Evolutionary conservation across 2,797 vertebrate species (phyloP), one percentile per base, ranked within the genome.

Genomic region (Gallinago nigripennis): DNA sequence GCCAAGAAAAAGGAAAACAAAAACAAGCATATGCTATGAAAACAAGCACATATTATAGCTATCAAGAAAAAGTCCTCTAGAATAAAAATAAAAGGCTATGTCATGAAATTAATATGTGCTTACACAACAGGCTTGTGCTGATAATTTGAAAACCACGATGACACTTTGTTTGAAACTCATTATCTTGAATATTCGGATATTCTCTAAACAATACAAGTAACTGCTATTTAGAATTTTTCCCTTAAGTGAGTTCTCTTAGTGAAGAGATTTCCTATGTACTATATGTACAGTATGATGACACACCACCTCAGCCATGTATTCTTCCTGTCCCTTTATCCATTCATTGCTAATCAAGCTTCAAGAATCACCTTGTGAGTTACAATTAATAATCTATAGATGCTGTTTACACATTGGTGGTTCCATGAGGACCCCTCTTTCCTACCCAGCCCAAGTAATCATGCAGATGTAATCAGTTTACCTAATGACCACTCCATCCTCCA

Each of bases 1-100:
- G 80, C 54, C 79, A 92, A 93, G 82, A 93, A 90, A 64, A 91
- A 60, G 25, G 57, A 57, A 78, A 93, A 77, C 28, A 84, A 83
- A 96, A 80, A 0, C 30, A 75, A 61, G 8, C 37, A 82, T 82
- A 79, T 69, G 54, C 15, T 72, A 13, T 48, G 56, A 80, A 86
- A 95, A 25, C 37, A 88, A 75, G 9, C 20, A 71, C n/a, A 56
- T 81, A 51, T 16, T 84, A 51, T 33, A 79, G 68, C 80, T 89
- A 61, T 41, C 18, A 56, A 66, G 58, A 66, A 85, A 86, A 71
- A 45, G 56, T 61, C 63, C 57, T 75, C 39, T 79, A 61, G 33
- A 79, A 83, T 72, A 65, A 76, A 92, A 85, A 66, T 48, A 90
- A 89, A 85, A 63, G n/a, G 7, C 30, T 88, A 14, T 63, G 28